phyloP scores from a whole-genome alignment of 2,797 vertebrate species.

The Phrynocephalus vlangalii region DNA sequence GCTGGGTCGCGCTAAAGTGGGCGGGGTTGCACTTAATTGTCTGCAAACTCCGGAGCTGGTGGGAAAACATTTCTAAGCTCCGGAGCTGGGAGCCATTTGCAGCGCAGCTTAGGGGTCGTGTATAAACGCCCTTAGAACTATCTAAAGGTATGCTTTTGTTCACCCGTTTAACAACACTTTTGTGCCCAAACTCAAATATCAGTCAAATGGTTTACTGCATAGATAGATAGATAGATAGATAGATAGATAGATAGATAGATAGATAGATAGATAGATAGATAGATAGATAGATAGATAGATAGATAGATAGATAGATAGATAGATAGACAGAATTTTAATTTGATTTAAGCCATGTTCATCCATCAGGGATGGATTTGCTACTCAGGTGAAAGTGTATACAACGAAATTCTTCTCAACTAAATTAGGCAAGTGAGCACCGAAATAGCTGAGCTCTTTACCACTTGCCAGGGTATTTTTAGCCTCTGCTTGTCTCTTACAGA shows the following conservation, averaged over 20 bases:
- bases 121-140: too few relatives aligned
- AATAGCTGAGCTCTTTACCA: slow-evolving; percentile 24
- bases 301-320: slow-evolving; percentile 42
- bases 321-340: too few relatives aligned
- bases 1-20: too few relatives aligned
- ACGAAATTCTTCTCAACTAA: slow-evolving; percentile 57
- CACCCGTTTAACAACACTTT: slow-evolving; percentile 50
- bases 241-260: slow-evolving; percentile 6
- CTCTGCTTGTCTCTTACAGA: slow-evolving; percentile 8
- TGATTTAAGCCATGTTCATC: slow-evolving; percentile 11
- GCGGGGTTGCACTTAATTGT: too few relatives aligned
- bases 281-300: slow-evolving; percentile 40
- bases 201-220: slow-evolving; percentile 61
- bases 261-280: slow-evolving; percentile 22
- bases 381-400: slow-evolving; percentile 59
- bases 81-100: too few relatives aligned
- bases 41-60: too few relatives aligned
- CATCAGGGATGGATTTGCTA: slow-evolving; percentile 38
- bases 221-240: slow-evolving; percentile 23
- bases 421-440: slow-evolving; percentile 52
- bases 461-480: slow-evolving; percentile 44
- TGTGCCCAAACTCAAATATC: slow-evolving; percentile 54
- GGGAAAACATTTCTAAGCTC: too few relatives aligned
- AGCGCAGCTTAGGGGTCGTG: too few relatives aligned
- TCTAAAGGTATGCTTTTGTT: slow-evolving; percentile 44